Conservation (phyloP, 2,113 vertebrate genomes). For the Boleophthalmus pectinirostris region DNA sequence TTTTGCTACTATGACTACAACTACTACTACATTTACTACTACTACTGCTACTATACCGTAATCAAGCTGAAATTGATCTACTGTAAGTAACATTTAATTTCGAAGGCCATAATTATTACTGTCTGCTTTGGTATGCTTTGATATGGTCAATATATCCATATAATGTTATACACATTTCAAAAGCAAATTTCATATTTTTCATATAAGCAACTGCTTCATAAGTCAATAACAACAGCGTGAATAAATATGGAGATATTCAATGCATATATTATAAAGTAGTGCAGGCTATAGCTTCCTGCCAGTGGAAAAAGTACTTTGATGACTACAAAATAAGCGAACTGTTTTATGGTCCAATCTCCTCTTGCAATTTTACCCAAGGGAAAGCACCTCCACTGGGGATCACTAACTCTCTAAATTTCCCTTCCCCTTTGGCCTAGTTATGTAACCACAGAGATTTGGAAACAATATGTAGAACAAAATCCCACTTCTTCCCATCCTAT, state of each 20-base stretch:
- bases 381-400: slow-evolving; percentile 25
- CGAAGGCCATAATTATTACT: neutral
- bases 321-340: neutral
- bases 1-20: no score
- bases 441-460: slow-evolving; percentile 46
- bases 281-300: neutral
- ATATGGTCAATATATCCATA: neutral
- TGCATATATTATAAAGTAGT: neutral
- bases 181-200: neutral
- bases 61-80: no score
- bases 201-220: neutral
- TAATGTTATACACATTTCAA: neutral
- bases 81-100: neutral
- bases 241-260: neutral
- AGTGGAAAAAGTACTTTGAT: neutral
- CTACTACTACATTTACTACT: no score
- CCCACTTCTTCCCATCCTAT: slow-evolving; percentile 43
- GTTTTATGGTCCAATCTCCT: neutral
- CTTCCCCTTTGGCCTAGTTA: slow-evolving; percentile 35
- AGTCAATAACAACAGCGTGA: neutral
- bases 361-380: slow-evolving; percentile 26
- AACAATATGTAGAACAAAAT: slow-evolving; percentile 33
- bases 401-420: slow-evolving; percentile 29
- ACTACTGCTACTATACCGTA: no score
- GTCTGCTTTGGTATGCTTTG: neutral